phyloP scores from a whole-genome alignment of 2,888 invertebrate species.

The Chrysodeixis includens region DNA sequence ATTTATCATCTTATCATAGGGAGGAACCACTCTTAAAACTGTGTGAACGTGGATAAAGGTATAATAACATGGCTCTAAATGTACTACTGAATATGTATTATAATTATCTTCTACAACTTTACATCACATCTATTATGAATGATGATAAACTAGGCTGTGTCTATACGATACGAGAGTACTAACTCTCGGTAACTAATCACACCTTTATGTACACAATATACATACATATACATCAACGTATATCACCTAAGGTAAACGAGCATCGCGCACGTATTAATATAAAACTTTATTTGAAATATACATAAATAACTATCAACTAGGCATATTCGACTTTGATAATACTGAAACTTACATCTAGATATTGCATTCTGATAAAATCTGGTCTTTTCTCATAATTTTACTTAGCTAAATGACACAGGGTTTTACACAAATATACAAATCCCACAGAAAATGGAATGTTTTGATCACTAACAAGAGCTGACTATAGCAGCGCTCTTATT shows the following conservation, averaged over 20 bases:
- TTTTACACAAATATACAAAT: constrained; percentile 84
- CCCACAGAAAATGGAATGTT: constrained; percentile 76
- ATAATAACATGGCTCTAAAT: constrained; percentile 21
- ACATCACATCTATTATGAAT: constrained; percentile 46
- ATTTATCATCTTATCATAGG: constrained; percentile 31
- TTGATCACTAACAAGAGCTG: constrained; percentile 57
- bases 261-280: constrained; percentile 67
- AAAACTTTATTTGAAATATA: constrained; percentile 82
- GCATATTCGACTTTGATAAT: constrained; percentile 86
- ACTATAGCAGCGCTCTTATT: constrained; percentile 26
- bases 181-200: constrained; percentile 63
- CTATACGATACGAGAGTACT: constrained; percentile 31
- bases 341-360: constrained; percentile 87
- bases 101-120: constrained; percentile 31
- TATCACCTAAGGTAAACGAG: constrained; percentile 56
- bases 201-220: constrained; percentile 80
- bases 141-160: constrained; percentile 33
- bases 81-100: constrained; percentile 24
- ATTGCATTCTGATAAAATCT: constrained; percentile 89
- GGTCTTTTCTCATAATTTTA: constrained; percentile 84
- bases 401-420: constrained; percentile 74
- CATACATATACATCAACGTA: constrained; percentile 63
- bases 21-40: constrained; percentile 28
- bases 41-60: constrained; percentile 22
- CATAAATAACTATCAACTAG: constrained; percentile 83